Conservation (phyloP, 2,888 invertebrate species). For the Ischnus inquisitorius region DNA sequence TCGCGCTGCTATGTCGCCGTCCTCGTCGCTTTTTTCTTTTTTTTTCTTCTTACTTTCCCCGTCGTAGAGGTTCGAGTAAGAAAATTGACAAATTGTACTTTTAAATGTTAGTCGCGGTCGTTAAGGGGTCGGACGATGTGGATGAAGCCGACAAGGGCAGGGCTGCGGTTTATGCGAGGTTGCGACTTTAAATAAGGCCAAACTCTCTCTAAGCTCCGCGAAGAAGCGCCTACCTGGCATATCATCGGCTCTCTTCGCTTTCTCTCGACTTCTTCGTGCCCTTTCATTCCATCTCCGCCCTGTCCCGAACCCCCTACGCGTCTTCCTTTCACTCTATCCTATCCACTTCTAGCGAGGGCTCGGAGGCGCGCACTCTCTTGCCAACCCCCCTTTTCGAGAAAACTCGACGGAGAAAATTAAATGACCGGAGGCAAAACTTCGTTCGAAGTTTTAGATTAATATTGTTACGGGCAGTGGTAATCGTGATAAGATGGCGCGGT, state of each 20-base stretch:
- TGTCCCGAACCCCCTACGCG: background rate
- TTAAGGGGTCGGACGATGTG: background rate
- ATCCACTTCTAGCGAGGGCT: slow-evolving; percentile 20
- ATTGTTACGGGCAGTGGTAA: slow-evolving; percentile 78
- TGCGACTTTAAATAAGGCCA: slow-evolving; percentile 40
- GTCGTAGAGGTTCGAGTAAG: slow-evolving; percentile 35
- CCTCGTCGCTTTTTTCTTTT: slow-evolving; percentile 4
- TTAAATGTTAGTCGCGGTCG: slow-evolving; percentile 71
- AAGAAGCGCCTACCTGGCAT: slow-evolving; percentile 46
- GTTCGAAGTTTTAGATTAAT: slow-evolving; percentile 80
- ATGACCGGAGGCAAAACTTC: slow-evolving; percentile 76
- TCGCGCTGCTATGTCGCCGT: background rate
- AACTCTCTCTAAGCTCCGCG: slow-evolving; percentile 30
- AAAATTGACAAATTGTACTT: slow-evolving; percentile 78
- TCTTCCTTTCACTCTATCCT: background rate
- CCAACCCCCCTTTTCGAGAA: slow-evolving; percentile 52
- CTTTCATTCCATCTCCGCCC: slow-evolving; percentile 16
- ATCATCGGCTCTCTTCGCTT: slow-evolving; percentile 48
- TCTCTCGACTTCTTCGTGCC: slow-evolving; percentile 18
- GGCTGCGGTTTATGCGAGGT: slow-evolving; percentile 5
- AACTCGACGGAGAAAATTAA: slow-evolving; percentile 75
- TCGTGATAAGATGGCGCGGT: slow-evolving; percentile 76
- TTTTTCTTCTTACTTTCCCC: background rate
- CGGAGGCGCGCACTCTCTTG: slow-evolving; percentile 4
- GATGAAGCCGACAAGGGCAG: background rate